Evolutionary conservation across 2,888 invertebrate genomes (phyloP), one percentile per base, ranked within the genome.

Genomic region (Drepana falcataria): DNA sequence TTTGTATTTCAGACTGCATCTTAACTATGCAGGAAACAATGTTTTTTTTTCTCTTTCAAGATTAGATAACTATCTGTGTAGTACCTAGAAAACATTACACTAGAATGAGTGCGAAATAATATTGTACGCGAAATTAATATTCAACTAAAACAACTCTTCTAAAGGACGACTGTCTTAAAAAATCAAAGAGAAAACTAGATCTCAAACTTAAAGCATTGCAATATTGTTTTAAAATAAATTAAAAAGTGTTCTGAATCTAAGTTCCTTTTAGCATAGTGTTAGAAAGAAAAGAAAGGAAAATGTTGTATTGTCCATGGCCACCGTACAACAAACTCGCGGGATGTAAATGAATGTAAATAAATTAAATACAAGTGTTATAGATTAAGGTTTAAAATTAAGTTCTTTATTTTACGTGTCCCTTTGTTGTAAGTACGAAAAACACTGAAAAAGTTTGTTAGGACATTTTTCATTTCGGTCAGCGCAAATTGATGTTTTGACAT

Each of bases 291-390:
- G 54, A 56, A 60, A 63, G 68, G 62, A 65, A 59, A 60, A 68
- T 75, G 71, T 77, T 71, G 71, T 77, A 63, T 73, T 62, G 59
- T 66, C 55, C 53, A 56, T 59, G 57, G 60, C 78, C 82, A 80
- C 79, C 81, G 77, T 82, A 77, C 83, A 73, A 75, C 76, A 76
- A 65, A 73, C 76, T 75, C 78, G 78, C 85, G 87, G 87, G 87
- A 89, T 91, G 90, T 91, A 91, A 90, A 90, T 89, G 90, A 88
- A 83, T 91, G 90, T 91, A 91, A 79, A 88, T 89, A 87, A 63
- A 62, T 78, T 78, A 75, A 79, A 75, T 75, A 79, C 70, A 77
- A 61, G 68, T 68, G 71, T 78, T 72, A 77, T 77, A 79, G 73
- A 68, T 72, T 86, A 86, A 85, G 84, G 70, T 83, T 69, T 77